These are phyloP conservation scores for Xiphophorus birchmanni DNA, from an alignment of 2,797 vertebrate genomes.

Conservation along the genomic window DNA sequence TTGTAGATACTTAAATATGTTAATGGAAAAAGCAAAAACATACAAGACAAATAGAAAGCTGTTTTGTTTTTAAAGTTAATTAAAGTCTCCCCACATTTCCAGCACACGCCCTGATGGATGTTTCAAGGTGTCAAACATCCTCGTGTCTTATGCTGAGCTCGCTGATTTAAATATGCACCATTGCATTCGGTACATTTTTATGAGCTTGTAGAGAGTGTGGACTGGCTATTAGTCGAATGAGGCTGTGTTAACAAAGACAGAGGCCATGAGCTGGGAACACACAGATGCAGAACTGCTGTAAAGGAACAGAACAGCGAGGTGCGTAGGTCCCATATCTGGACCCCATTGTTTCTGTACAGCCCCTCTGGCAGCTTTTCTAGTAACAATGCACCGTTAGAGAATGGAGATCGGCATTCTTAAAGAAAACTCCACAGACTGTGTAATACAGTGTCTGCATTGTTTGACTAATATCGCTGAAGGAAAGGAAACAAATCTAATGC, in stretches of 20 bases:
- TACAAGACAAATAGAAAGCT: conserved; percentile 5
- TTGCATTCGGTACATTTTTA: conserved; percentile 72
- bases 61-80: conserved; percentile 9
- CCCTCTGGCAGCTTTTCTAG: conserved; percentile 13
- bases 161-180: conserved; percentile 60
- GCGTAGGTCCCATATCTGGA: conserved; percentile 30
- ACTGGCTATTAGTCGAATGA: conserved; percentile 57
- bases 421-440: conserved; percentile 17
- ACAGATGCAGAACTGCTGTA: conserved; percentile 22
- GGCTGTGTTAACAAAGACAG: conserved; percentile 61
- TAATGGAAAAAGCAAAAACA: background rate
- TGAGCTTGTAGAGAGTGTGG: conserved; percentile 60
- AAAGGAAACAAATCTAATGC: background rate
- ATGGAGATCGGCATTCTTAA: conserved; percentile 29
- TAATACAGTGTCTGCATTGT: background rate
- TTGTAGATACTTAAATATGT: conserved; percentile 4
- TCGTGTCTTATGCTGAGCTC: conserved; percentile 64
- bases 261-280: conserved; percentile 23
- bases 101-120: conserved; percentile 18
- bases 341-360: conserved; percentile 26
- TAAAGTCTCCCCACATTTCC: conserved; percentile 48
- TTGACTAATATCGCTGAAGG: background rate
- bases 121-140: conserved; percentile 61
- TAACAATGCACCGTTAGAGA: conserved; percentile 31
- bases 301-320: conserved; percentile 30